Evolutionary conservation across 2,797 vertebrate species (phyloP).

Genomic region (Mormyrops attenuatus): DNA sequence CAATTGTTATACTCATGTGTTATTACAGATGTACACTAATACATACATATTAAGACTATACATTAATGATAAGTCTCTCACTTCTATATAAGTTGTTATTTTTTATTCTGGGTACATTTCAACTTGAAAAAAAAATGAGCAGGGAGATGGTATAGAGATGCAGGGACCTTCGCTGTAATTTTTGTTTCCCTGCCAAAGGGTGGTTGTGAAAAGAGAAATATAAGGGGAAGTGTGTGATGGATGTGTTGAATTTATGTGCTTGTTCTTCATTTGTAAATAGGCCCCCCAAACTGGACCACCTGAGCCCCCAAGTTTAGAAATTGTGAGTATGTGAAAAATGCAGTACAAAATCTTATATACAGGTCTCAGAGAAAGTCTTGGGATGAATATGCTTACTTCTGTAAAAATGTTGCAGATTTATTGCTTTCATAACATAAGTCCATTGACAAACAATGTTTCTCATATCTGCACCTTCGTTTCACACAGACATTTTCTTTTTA

Average conservation of each 20-base stretch:
- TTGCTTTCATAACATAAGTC: background rate
- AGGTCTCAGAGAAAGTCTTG: background rate
- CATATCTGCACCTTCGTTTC: background rate
- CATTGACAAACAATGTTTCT: background rate
- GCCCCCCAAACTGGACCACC: conserved; percentile 9
- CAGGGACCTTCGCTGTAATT: background rate
- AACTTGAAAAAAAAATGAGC: background rate
- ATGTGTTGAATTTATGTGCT: background rate
- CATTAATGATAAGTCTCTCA: background rate
- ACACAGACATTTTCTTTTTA: background rate
- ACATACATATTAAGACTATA: background rate
- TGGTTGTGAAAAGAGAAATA: background rate
- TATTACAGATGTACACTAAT: background rate
- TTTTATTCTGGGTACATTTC: background rate
- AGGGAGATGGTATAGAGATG: background rate
- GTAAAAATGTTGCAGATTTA: background rate
- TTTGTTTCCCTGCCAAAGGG: background rate
- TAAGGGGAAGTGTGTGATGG: background rate
- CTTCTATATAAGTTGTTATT: background rate
- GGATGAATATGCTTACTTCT: background rate
- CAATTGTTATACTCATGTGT: background rate
- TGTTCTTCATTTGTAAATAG: conserved; percentile 13
- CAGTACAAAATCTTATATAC: background rate
- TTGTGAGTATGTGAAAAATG: conserved; percentile 17
- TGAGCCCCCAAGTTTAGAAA: conserved; percentile 27